Evolutionary conservation across 2,113 vertebrate species (phyloP), one percentile per base, ranked within the genome.

Genomic region (Psettodes erumei): DNA sequence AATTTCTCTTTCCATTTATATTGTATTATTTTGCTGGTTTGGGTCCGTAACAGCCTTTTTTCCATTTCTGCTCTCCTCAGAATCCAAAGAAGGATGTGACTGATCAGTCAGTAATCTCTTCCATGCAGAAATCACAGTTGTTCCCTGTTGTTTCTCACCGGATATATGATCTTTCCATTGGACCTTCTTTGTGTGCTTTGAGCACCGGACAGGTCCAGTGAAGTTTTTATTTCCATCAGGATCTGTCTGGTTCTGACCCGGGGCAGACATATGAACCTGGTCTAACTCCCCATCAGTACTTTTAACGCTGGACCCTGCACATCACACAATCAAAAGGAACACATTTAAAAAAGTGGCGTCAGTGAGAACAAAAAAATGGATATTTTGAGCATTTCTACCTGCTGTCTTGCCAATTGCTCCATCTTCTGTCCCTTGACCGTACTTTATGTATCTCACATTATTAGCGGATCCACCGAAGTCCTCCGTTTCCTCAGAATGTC

Each of bases 141-240:
- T 21, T 40, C 9, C 13, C 12, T 37, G 21, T 21, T 45, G 30
- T 65, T 33, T 55, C 71, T 71, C 68, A 90, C 89, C 89, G 50
- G 64, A 43, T 45, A 25, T 2, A 8, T 43, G 9, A 27, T 53
- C 30, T 60, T 73, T 79, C 71, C 61, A 9, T 0, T 77, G 67
- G 32, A 43, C 81, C 23, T 79, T 86, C 58, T 28, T 87, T 62
- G 4, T 70, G 32, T 21, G 40, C 13, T 0, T 25, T 65, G 19
- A 7, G 6, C 4, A 2, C 43, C 8, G 68, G 15, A 43, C 30
- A 33, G 59, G 60, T 23, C 30, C 61, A 30, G 30, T 16, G 4
- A 42, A 43, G 19, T 73, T 75, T 71, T 27, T 55, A 66, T 67
- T 67, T 77, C 25, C 77, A 2, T 50, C 38, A 10, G 25, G 61